Percentiles rank a stretch among this genome's conserved stretches.
Conservation (phyloP, 2,888 invertebrate species). For the Pediacus dermestoides region DNA sequence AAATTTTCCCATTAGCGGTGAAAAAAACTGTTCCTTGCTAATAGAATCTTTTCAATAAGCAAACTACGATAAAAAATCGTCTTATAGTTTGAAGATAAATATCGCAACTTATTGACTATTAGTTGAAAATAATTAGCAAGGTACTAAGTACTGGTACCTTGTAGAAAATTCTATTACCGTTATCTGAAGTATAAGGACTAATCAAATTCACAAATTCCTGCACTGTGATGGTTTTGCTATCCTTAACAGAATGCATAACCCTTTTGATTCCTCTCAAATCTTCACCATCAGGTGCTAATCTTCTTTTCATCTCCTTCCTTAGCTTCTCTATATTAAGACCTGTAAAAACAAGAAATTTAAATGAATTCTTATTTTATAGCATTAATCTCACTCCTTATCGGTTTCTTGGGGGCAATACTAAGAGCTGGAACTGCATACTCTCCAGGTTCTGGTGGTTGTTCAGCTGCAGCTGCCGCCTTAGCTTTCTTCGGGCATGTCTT, state of each 20-base stretch:
- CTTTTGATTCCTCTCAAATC: slow-evolving; percentile 38
- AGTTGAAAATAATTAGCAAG: no score
- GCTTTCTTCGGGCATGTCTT: slow-evolving; percentile 4
- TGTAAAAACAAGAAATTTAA: slow-evolving; percentile 7
- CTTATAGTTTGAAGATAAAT: no score
- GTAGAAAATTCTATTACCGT: slow-evolving; percentile 31
- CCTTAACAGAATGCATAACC: slow-evolving; percentile 33
- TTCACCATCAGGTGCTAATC: slow-evolving; percentile 42
- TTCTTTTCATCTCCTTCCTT: slow-evolving; percentile 36
- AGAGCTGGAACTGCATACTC: slow-evolving; percentile 4
- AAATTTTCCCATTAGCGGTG: no score
- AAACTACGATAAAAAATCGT: no score
- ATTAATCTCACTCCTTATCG: no score
- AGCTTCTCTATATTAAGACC: slow-evolving; percentile 32
- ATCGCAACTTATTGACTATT: no score
- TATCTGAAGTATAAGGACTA: slow-evolving; percentile 44
- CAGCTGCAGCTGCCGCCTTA: slow-evolving; percentile 5
- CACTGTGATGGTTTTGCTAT: slow-evolving; percentile 35
- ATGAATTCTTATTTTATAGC: neutral
- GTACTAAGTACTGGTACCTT: no score
- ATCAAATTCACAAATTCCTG: slow-evolving; percentile 45
- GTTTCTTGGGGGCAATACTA: slow-evolving; percentile 13
- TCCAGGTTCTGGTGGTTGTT: slow-evolving; percentile 4
- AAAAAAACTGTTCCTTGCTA: no score
- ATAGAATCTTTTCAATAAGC: no score